Base-by-base conservation (phyloP, 2,888 invertebrate species). In the Zaprionus obscuricornis region DNA sequence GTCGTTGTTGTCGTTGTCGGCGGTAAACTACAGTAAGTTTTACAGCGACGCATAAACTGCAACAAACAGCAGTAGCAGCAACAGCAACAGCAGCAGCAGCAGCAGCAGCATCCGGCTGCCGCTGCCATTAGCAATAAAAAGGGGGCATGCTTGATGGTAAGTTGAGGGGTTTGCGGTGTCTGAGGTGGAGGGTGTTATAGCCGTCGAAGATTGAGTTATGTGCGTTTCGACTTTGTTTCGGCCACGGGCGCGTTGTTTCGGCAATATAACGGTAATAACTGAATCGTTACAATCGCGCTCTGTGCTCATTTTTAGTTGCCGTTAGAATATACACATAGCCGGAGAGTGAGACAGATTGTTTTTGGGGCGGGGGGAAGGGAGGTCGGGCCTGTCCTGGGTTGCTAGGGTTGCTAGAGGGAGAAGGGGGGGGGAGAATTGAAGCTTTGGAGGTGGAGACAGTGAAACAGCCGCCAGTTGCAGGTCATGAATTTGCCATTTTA, bases 401-500 rank as follows among this genome's bases (percentile, higher is more conserved):
- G 2, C n/a, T n/a, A 36, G 3, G 8, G 14, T 27, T n/a, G 16
- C n/a, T 3, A 1, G 5, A 11, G 16, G 4, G 7, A 24, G 8
- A 24, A 3, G 8, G 14, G 17, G 29, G 20, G 3, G n/a, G n/a
- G 20, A 0, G 7, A 14, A n/a, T 16, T 10, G 8, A 6, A 18
- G 7, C 17, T 11, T n/a, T n/a, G n/a, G n/a, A n/a, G 11, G 4
- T 7, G 29, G 10, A n/a, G 7, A n/a, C n/a, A 5, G 14, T 8
- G 24, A n/a, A 27, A 37, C 51, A 52, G 51, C 45, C 55, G 69
- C 75, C 84, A 79, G 85, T 86, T 83, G 89, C 88, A 84, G 81
- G 88, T 87, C 90, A 89, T 89, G 90, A 89, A 89, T 89, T 89
- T 86, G 84, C 87, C 90, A 88, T 89, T 89, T 89, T 89, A 89